These are phyloP conservation scores for crab-eating macaque (Macaca fascicularis) DNA, from an alignment of 2,113 vertebrate genomes.

Conservation along the genomic window T2T-MFA8v1.1 NC_088387.1:5516001-5516500, in stretches of 20 bases:
- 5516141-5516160: background rate
- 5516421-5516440: too few relatives aligned
- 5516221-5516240: background rate
- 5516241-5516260: background rate
- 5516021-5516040: background rate
- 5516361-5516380: fast-evolving
- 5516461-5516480: too few relatives aligned
- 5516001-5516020: background rate
- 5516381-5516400: background rate
- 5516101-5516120: background rate
- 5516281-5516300: fast-evolving
- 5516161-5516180: background rate
- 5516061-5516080: background rate
- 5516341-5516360: fast-evolving
- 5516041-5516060: background rate
- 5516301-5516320: fast-evolving
- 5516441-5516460: too few relatives aligned
- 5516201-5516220: background rate
- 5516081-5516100: background rate
- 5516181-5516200: background rate
- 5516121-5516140: background rate
- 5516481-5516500: too few relatives aligned
- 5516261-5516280: background rate
- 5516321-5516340: fast-evolving
- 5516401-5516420: background rate